Percentiles rank a stretch among this genome's conserved stretches.
These are phyloP conservation scores for Osmerus mordax DNA, from an alignment of 2,113 vertebrate species.

Conservation along the genomic window DNA sequence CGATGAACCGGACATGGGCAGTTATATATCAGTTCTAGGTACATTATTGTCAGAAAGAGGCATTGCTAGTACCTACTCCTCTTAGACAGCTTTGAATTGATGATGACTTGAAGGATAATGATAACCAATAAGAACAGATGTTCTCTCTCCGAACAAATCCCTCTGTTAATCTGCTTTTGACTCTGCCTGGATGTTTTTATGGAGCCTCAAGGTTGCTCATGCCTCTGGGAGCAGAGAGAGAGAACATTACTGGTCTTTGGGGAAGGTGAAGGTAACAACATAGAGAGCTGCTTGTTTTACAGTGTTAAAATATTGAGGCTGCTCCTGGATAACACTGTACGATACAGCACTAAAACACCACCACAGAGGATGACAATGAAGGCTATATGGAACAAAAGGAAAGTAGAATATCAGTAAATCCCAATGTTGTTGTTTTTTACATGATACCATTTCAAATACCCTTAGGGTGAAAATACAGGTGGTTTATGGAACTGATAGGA, in stretches of 20 bases:
- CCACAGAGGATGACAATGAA: conserved; percentile 49
- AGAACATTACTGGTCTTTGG: conserved; percentile 48
- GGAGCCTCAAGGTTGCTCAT: conserved; percentile 63
- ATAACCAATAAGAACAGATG: conserved; percentile 56
- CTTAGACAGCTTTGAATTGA: conserved; percentile 24
- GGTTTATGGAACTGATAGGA: conserved; percentile 63
- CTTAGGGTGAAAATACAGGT: conserved; percentile 58
- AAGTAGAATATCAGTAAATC: conserved; percentile 40
- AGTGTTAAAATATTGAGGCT: conserved; percentile 49
- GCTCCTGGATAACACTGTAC: conserved; percentile 42
- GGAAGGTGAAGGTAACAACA: conserved; percentile 46
- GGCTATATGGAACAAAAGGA: conserved; percentile 30
- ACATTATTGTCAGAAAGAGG: no score
- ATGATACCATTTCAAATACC: no score
- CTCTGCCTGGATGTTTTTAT: conserved; percentile 57
- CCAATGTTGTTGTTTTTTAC: neutral
- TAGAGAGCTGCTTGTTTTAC: conserved; percentile 43
- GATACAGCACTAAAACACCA: conserved; percentile 35
- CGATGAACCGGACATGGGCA: conserved; percentile 3
- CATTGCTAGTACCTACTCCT: neutral
- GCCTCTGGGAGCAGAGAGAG: conserved; percentile 45
- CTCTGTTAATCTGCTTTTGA: conserved; percentile 59
- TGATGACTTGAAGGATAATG: conserved; percentile 55
- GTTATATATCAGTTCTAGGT: no score
- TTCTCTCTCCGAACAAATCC: conserved; percentile 61